A percentile compares a stretch with the other conserved stretches of the same genome.
phyloP scores from a whole-genome alignment of 2,888 invertebrate genomes.

The Chloromyia formosa region DNA sequence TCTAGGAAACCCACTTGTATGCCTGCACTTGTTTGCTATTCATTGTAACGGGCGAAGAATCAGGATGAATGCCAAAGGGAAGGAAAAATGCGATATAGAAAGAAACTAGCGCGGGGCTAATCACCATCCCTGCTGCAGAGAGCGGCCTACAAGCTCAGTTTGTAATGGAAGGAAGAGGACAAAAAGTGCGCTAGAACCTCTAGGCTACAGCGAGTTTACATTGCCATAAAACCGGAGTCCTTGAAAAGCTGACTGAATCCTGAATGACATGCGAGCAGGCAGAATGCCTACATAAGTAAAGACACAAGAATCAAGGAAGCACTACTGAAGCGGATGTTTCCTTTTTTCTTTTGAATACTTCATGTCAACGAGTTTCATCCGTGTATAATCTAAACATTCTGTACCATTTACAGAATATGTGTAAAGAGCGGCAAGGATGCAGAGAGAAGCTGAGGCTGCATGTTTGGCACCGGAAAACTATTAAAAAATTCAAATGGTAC shows the following conservation, averaged over 20 bases:
- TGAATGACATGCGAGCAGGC: too few species aligned
- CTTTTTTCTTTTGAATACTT: conserved; percentile 24
- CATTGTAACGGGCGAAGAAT: background rate
- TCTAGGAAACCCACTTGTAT: background rate
- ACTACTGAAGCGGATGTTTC: background rate
- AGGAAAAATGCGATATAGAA: background rate
- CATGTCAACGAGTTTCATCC: conserved; percentile 27
- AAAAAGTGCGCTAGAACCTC: background rate
- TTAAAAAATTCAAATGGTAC: conserved; percentile 26
- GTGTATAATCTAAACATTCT: conserved; percentile 2
- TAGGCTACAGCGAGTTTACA: background rate
- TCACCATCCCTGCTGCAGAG: background rate
- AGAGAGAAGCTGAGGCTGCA: too few species aligned
- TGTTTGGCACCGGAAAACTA: conserved; percentile 9
- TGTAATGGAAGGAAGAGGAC: background rate
- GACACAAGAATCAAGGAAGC: background rate
- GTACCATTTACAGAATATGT: background rate
- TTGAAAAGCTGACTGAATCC: conserved; percentile 12
- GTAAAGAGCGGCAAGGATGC: background rate
- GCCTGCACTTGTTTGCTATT: background rate
- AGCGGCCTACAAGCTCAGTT: background rate
- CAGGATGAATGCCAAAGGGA: background rate
- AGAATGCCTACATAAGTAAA: background rate
- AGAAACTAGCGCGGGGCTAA: background rate
- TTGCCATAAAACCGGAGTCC: background rate